Percentiles rank a stretch among this genome's conserved stretches.
Evolutionary conservation across 2,888 invertebrate genomes (phyloP).

Genomic region (Ornithoptera alexandrae): DNA sequence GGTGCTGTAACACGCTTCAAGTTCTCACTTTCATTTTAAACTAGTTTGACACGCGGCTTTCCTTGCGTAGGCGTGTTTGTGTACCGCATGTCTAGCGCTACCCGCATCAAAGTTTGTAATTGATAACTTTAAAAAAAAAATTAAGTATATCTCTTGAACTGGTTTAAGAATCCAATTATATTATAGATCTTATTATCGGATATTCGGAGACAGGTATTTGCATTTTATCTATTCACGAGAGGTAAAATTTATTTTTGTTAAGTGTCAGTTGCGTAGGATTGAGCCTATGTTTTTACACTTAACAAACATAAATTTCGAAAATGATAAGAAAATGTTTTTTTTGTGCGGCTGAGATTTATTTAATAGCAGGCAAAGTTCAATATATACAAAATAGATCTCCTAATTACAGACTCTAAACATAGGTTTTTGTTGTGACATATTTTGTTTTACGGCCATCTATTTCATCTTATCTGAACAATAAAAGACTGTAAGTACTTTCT

Average conservation of each 20-base stretch:
- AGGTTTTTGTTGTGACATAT: not conserved
- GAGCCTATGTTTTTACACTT: slow-evolving; percentile 11
- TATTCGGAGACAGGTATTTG: slow-evolving; percentile 10
- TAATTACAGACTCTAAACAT: not conserved
- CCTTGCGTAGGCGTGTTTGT: slow-evolving; percentile 30
- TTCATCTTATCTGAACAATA: too few species aligned
- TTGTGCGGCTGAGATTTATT: not conserved
- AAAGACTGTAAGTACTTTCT: too few species aligned
- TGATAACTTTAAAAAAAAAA: slow-evolving; percentile 28
- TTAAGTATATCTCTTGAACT: slow-evolving; percentile 28
- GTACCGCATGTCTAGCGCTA: slow-evolving; percentile 16
- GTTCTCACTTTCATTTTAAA: slow-evolving; percentile 39
- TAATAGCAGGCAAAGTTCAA: not conserved
- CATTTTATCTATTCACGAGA: slow-evolving; percentile 16
- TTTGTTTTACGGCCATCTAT: not conserved
- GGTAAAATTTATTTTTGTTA: slow-evolving; percentile 10
- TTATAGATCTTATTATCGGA: slow-evolving; percentile 3
- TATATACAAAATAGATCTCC: not conserved
- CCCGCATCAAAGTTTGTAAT: slow-evolving; percentile 7
- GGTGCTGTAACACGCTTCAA: slow-evolving; percentile 23
- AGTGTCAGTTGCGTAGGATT: slow-evolving; percentile 6
- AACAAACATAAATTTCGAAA: slow-evolving; percentile 3
- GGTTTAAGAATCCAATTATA: slow-evolving; percentile 19
- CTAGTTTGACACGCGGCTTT: slow-evolving; percentile 35
- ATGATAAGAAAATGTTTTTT: not conserved